These are phyloP conservation scores for Druceiella hillmani DNA, from an alignment of 2,888 invertebrate species.

Conservation along the genomic window DNA sequence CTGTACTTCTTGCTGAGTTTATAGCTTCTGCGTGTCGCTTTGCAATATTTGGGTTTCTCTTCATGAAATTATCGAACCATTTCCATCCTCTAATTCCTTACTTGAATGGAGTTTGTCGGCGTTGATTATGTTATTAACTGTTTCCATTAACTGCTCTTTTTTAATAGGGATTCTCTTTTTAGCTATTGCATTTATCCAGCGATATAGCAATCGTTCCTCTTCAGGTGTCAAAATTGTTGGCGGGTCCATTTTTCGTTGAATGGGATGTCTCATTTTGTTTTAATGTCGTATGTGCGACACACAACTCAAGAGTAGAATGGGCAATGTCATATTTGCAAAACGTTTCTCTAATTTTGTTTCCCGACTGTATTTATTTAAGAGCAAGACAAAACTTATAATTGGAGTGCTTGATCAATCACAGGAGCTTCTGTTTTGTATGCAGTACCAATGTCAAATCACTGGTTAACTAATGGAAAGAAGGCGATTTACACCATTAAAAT, in stretches of 20 bases:
- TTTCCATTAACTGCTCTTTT: too few relatives aligned
- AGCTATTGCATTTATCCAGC: too few relatives aligned
- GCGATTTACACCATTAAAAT: conserved; percentile 3
- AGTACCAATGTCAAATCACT: conserved; percentile 4
- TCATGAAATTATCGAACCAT: conserved; percentile 4
- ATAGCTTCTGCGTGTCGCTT: too few relatives aligned
- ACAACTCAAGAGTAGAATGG: too few relatives aligned
- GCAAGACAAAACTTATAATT: background rate
- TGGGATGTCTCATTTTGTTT: conserved; percentile 10
- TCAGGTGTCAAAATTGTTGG: too few relatives aligned
- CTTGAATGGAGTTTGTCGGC: too few relatives aligned
- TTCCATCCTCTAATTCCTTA: too few relatives aligned
- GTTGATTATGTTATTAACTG: conserved; percentile 2
- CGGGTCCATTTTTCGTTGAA: conserved; percentile 11
- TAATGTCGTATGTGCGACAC: conserved; percentile 7
- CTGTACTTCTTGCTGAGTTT: too few relatives aligned
- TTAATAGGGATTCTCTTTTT: too few relatives aligned
- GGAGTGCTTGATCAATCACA: too few relatives aligned
- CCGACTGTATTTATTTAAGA: background rate
- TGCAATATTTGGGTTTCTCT: conserved; percentile 3
- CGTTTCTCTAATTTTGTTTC: conserved; percentile 2
- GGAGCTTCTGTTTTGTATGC: conserved; percentile 2
- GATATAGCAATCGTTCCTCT: too few relatives aligned
- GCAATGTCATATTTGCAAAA: conserved; percentile 10
- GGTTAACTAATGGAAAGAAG: conserved; percentile 2